Conservation (phyloP, 1,140 invertebrate species). For the Macrosteles quadrilineatus region DNA sequence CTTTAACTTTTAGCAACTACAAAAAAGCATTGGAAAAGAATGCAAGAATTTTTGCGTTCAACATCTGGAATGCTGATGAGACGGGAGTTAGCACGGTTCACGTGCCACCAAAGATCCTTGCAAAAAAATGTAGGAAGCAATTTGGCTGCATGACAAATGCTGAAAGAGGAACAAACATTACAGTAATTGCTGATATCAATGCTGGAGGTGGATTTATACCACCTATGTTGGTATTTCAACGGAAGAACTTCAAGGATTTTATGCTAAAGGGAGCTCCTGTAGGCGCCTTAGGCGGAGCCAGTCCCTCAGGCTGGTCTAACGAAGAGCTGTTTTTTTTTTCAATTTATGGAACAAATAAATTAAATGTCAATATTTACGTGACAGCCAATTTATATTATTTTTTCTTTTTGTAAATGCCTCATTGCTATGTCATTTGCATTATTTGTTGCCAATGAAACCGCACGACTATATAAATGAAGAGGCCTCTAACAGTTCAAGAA, state of each 20-base stretch:
- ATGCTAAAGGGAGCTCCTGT: slow-evolving; percentile 31
- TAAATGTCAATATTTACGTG: no score
- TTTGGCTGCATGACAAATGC: slow-evolving; percentile 39
- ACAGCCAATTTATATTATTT: no score
- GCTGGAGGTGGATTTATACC: slow-evolving; percentile 40
- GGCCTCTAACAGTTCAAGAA: no score
- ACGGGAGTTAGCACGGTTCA: slow-evolving; percentile 49
- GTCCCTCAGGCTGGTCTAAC: slow-evolving; percentile 29
- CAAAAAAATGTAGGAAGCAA: slow-evolving; percentile 37
- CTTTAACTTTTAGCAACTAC: slow-evolving; percentile 38
- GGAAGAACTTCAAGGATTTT: slow-evolving; percentile 39
- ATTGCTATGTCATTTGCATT: no score
- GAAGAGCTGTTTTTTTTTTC: no score
- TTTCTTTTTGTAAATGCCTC: no score
- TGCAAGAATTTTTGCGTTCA: slow-evolving; percentile 34
- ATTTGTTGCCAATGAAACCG: no score
- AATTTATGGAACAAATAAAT: no score
- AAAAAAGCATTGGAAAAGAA: slow-evolving; percentile 37
- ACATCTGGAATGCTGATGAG: slow-evolving; percentile 49
- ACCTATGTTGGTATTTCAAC: slow-evolving; percentile 46
- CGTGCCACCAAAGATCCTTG: slow-evolving; percentile 42
- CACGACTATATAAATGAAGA: no score
- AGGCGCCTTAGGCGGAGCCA: slow-evolving; percentile 29
- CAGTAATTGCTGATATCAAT: slow-evolving; percentile 25
- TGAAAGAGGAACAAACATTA: slow-evolving; percentile 11